Evolutionary conservation across 2,113 vertebrate genomes (phyloP).

Genomic region (Cheilinus undulatus): DNA sequence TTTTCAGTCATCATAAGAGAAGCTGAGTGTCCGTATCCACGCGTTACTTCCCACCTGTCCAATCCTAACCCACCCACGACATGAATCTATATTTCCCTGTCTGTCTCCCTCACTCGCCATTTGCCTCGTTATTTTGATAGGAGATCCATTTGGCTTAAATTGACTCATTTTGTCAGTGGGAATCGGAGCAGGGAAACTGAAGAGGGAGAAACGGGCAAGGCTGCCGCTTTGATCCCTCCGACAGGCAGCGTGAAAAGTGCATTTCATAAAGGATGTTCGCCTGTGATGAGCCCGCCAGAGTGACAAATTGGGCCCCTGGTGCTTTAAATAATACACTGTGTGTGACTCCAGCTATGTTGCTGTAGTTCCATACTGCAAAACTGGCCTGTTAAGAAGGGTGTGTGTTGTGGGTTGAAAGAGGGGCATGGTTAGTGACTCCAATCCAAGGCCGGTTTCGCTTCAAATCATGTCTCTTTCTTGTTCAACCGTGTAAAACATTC

Average conservation of each 20-base stretch:
- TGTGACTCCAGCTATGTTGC: constrained; percentile 48
- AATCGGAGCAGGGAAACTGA: constrained; percentile 63
- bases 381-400: constrained; percentile 56
- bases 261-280: constrained; percentile 84
- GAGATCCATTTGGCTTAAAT: constrained; percentile 78
- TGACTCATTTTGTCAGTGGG: constrained; percentile 80
- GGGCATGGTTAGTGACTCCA: constrained; percentile 16
- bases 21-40: constrained; percentile 39
- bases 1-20: constrained; percentile 41
- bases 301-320: constrained; percentile 81
- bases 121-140: constrained; percentile 73
- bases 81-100: constrained; percentile 49
- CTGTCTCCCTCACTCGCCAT: constrained; percentile 29
- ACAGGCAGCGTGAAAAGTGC: constrained; percentile 81
- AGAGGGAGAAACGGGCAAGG: constrained; percentile 52
- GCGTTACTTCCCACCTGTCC: constrained; percentile 54
- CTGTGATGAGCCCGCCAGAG: constrained; percentile 79
- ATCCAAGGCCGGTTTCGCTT: constrained; percentile 43
- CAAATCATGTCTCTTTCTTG: constrained; percentile 35
- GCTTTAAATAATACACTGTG: constrained; percentile 81
- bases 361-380: constrained; percentile 63
- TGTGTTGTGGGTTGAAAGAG: constrained; percentile 37
- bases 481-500: constrained; percentile 16
- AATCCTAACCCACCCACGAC: constrained; percentile 36
- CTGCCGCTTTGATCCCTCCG: constrained; percentile 78